Evolutionary conservation across 2,113 vertebrate species (phyloP), one percentile per base, ranked within the genome.

Genomic region (Ophiodon elongatus): DNA sequence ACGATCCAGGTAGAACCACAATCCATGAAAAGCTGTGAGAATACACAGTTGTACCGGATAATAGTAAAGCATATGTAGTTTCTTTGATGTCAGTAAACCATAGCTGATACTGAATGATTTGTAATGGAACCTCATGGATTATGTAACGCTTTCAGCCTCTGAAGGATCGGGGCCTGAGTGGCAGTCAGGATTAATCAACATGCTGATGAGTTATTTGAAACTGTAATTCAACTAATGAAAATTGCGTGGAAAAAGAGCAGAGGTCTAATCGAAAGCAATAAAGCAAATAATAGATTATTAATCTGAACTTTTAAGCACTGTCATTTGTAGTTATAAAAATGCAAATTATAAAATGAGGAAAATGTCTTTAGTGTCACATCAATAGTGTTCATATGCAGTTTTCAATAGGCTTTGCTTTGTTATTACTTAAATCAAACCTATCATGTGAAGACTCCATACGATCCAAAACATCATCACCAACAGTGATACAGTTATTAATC

Each of bases 251-350:
- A 23, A 54, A 73, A 78, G 86, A 80, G 85, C 75, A 78, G 17
- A 80, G 75, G 77, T 86, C 63, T 92, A 84, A 90, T 90, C 88
- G 84, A 84, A 89, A 81, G 71, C 80, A 92, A 84, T 91, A 76
- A 88, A 84, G 77, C 66, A 75, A 71, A 79, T 86, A 85, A 85
- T 78, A 47, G 77, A 85, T 85, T 73, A 72, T 85, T 82, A 80
- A 84, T 85, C 57, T 79, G 57, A 83, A 85, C 67, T 33, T 60
- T 76, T 83, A 45, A 74, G 47, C 63, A 39, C 47, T 60, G 50
- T 66, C 47, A 76, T 56, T 60, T 45, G 15, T 45, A 47, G 45
- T 47, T 47, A 47, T 47, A 13, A 19, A 45, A 47, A 47, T 47
- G 14, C 45, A 47, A 47, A 47, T 17, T 17, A 47, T 15, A 47